These are phyloP conservation scores for Bubo bubo DNA, from an alignment of 2,113 vertebrate species.

Conservation along the genomic window DNA sequence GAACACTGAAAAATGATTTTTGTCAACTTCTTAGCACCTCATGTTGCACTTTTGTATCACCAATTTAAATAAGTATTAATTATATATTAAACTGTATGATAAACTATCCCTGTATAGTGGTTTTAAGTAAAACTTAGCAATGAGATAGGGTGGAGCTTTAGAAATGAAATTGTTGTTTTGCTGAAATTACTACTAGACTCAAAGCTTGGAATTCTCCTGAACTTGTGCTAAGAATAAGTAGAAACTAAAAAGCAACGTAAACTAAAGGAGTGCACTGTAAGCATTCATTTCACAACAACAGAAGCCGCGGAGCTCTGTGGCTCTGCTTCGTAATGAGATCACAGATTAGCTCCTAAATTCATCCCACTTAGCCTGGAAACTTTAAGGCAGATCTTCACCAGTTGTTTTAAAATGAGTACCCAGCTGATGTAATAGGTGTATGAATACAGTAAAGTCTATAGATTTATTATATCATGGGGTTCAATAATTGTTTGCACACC, in stretches of 20 bases:
- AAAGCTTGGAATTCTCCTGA: neutral
- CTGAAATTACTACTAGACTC: neutral
- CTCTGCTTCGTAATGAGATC: neutral
- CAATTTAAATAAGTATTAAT: conserved; percentile 57
- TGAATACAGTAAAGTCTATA: neutral
- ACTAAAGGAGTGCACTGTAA: neutral
- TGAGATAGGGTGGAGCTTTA: neutral
- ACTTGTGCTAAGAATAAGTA: neutral
- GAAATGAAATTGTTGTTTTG: conserved; percentile 10
- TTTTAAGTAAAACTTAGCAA: conserved; percentile 9
- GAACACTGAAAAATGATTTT: conserved; percentile 69
- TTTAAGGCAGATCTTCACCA: neutral
- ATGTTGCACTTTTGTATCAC: conserved; percentile 40
- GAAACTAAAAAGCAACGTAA: neutral
- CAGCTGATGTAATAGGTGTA: neutral
- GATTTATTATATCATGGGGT: neutral
- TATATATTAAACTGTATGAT: conserved; percentile 44
- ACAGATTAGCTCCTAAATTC: neutral
- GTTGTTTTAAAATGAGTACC: neutral
- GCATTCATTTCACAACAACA: neutral
- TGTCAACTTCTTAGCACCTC: conserved; percentile 64
- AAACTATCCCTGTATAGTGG: neutral
- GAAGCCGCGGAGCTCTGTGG: neutral
- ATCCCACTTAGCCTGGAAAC: neutral
- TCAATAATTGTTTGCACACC: neutral